Evolutionary conservation across 1,140 invertebrate species (phyloP), one percentile per base, ranked within the genome.

Genomic region (Oncopodura yosiiana): DNA sequence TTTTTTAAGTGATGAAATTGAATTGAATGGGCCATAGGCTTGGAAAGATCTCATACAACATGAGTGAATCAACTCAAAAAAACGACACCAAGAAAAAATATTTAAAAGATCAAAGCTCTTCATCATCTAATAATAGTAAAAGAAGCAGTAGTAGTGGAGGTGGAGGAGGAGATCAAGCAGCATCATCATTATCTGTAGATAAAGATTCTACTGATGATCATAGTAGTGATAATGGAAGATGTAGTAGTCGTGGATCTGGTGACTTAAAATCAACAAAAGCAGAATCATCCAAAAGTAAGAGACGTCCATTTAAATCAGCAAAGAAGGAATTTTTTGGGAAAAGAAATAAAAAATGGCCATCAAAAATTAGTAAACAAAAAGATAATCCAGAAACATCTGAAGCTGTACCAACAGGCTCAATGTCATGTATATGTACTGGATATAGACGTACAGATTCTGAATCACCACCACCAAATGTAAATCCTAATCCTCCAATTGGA

Each of bases 271-370:
- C 8, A 34, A 34, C n/a, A 34, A 8, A 8, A 34, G n/a, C n/a
- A n/a, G n/a, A n/a, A n/a, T n/a, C n/a, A n/a, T n/a, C n/a, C 23
- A 24, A 44, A 16, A 26, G 42, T 12, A 44, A 44, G 42, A 16
- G 42, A 44, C 38, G 38, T 39, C 38, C 5, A n/a, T 53, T 4
- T 24, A 18, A n/a, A 3, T 27, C 51, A 19, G 42, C 24, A 3
- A 62, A 62, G 30, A 53, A 55, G 37, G 57, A 59, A 34, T 62
- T 62, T 34, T 62, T 62, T 43, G 56, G 56, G 8, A 58, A 57
- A 34, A 9, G 57, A 34, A 58, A 51, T 37, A 62, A 62, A 50
- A 62, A 62, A 24, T 62, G 61, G 61, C 50, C 53, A 36, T 45
- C 43, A 16, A 49, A 18, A 29, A 38, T 41, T 2, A 58, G 56